Evolutionary conservation across 2,888 invertebrate genomes (phyloP).

Genomic region (Phasia obesa): DNA sequence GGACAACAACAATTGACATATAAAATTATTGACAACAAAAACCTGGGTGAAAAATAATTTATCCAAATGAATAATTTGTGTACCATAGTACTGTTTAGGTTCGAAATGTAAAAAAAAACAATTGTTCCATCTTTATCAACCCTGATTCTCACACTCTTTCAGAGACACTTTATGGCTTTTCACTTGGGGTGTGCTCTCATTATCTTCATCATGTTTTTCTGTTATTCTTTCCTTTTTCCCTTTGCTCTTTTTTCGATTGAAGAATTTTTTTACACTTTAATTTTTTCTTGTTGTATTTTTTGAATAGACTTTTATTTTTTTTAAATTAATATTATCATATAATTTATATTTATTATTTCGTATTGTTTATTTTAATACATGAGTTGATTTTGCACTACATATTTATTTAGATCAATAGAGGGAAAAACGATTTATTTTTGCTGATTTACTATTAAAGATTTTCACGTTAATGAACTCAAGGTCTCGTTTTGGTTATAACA

Average conservation of each 20-base stretch:
- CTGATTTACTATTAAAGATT: not conserved
- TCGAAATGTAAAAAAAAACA: no score
- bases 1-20: no score
- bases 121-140: no score
- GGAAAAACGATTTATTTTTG: not conserved
- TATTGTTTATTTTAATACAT: conserved; percentile 4
- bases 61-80: no score
- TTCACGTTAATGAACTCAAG: conserved; percentile 46
- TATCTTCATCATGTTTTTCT: conserved; percentile 51
- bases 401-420: conserved; percentile 18
- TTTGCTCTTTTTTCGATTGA: conserved; percentile 30
- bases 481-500: conserved; percentile 17
- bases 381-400: conserved; percentile 21
- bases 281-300: not conserved
- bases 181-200: conserved; percentile 20
- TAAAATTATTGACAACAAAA: no score
- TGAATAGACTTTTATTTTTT: conserved; percentile 11
- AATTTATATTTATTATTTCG: not conserved
- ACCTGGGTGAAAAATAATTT: no score
- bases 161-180: conserved; percentile 37
- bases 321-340: no score
- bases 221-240: conserved; percentile 8
- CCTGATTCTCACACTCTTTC: conserved; percentile 21
- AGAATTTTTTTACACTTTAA: conserved; percentile 22
- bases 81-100: no score